Percentiles rank a stretch among this genome's conserved stretches.
Evolutionary conservation across 2,888 invertebrate genomes (phyloP).

Genomic region (Poecilus cupreus): DNA sequence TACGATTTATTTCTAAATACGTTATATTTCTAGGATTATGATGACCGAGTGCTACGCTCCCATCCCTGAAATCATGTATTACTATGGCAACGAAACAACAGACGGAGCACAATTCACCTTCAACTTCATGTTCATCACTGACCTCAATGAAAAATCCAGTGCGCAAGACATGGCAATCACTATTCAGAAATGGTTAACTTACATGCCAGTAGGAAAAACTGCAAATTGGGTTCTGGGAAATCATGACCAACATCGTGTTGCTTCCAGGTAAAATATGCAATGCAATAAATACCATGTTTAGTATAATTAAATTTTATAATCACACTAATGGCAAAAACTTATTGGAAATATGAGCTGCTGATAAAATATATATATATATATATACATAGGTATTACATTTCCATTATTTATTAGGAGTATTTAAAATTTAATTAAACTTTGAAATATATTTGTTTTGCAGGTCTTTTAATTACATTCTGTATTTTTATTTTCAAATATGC

Average conservation of each 20-base stretch:
- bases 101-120: slow-evolving; percentile 85
- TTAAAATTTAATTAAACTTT: too few relatives aligned
- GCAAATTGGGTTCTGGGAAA: slow-evolving; percentile 91
- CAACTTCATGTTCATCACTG: slow-evolving; percentile 83
- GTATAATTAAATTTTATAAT: too few relatives aligned
- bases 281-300: too few relatives aligned
- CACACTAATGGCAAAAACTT: too few relatives aligned
- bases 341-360: too few relatives aligned
- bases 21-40: slow-evolving; percentile 76
- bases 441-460: too few relatives aligned
- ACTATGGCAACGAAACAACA: slow-evolving; percentile 76
- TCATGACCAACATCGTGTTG: slow-evolving; percentile 83
- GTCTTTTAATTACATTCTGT: too few relatives aligned
- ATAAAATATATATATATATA: too few relatives aligned
- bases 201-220: slow-evolving; percentile 77
- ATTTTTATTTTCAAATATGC: too few relatives aligned
- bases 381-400: too few relatives aligned
- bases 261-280: slow-evolving; percentile 75
- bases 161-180: slow-evolving; percentile 78
- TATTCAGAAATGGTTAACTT: slow-evolving; percentile 79
- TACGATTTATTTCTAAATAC: too few relatives aligned
- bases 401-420: too few relatives aligned
- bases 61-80: slow-evolving; percentile 77
- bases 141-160: slow-evolving; percentile 76
- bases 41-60: slow-evolving; percentile 85